Evolutionary conservation across 2,888 invertebrate species (phyloP), one percentile per base, ranked within the genome.

Genomic region (Thyatira batis): DNA sequence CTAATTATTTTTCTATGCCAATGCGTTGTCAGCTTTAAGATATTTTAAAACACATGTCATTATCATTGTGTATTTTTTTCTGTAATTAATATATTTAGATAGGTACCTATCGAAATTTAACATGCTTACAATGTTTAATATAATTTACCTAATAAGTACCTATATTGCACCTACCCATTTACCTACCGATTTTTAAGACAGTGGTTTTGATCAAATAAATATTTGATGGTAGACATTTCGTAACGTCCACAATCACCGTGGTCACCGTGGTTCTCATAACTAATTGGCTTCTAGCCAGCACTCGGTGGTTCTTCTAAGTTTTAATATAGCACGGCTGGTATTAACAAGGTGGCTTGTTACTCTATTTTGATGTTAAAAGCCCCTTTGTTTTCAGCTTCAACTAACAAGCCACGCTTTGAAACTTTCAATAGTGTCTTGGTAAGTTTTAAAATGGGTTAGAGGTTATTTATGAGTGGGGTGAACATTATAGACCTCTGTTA

Each of bases 361-460:
- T 82, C 79, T 84, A 87, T 85, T 84, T 85, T 75, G 76, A 80
- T 71, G 64, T 73, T 81, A 75, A 83, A 81, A 78, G 82, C 77
- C 62, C 74, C 82, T 82, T 87, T 88, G 88, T 87, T 82, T 82
- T 72, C 68, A 65, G 63, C 64, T 66, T 69, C 53, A 62, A 64
- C 55, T 76, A 79, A 79, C 78, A 79, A 78, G 76, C 66, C 33
- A 52, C 62, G 60, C 78, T 79, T 80, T 73, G 69, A 76, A 39
- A 63, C 61, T 63, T 65, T 65, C 64, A 62, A 65, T 55, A 65
- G 55, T 54, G 53, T 60, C 69, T 69, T 73, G 76, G 73, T 77
- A 78, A 76, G 64, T 60, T 51, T 63, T 63, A 63, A 63, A 68
- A 61, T 60, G 63, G 51, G 57, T 58, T 61, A 59, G 5, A 39